Conservation (phyloP, 1,140 invertebrate genomes). For the Dinoponera quadriceps region DNA sequence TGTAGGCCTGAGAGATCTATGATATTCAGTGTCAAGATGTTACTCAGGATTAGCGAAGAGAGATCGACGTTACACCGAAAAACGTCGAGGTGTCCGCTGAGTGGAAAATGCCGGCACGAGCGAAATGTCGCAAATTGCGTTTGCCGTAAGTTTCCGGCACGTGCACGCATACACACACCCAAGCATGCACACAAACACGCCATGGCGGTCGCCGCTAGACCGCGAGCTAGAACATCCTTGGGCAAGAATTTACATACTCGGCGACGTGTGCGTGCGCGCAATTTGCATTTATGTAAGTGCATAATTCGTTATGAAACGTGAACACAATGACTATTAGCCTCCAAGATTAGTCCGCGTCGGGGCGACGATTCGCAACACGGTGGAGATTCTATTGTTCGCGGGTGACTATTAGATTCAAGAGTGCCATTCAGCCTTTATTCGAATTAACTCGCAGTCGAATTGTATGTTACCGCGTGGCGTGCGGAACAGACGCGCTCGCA, state of each 20-base stretch:
- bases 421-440: conserved; percentile 48
- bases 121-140: conserved; percentile 17
- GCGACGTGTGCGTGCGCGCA: conserved; percentile 34
- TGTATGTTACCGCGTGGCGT: conserved; percentile 4
- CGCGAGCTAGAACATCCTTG: conserved; percentile 26
- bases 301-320: conserved; percentile 60
- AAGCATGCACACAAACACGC: background rate
- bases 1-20: too few relatives aligned
- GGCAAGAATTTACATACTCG: conserved; percentile 55
- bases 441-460: conserved; percentile 53
- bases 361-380: conserved; percentile 43
- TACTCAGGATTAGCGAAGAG: background rate
- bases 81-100: background rate
- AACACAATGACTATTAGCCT: conserved; percentile 60
- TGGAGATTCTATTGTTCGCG: conserved; percentile 55
- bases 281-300: conserved; percentile 63
- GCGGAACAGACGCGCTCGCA: background rate
- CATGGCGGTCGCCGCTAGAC: conserved; percentile 21
- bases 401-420: conserved; percentile 56
- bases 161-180: background rate
- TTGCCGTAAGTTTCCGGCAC: conserved; percentile 10
- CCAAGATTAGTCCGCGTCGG: conserved; percentile 52
- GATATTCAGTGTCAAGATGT: too few relatives aligned
- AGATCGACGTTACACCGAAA: background rate
- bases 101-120: background rate